Evolutionary conservation across 2,797 vertebrate species (phyloP), one percentile per base, ranked within the genome.

Genomic region (Argentina silus): DNA sequence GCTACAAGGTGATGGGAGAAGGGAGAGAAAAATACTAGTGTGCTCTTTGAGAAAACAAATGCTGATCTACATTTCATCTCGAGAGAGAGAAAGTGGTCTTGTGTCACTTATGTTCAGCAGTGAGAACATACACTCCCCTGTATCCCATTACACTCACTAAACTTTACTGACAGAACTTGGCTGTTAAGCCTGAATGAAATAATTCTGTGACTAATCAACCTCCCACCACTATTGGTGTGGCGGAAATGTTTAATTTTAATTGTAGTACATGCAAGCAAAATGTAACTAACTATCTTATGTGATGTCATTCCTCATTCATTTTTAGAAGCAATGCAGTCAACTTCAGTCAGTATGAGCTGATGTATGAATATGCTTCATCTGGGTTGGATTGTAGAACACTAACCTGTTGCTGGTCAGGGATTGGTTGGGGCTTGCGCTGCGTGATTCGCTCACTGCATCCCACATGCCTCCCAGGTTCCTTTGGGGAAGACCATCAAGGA

Each of bases 331-430:
- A 36, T 36, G 27, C 27, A 2, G 27, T 36, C 27, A 36, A 36
- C 27, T 4, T 36, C 27, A 36, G 27, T 36, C 27, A 4, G 27
- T 36, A 36, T 36, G 27, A 36, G 27, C 27, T 36, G 5, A 56
- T 3, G 14, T 0, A 75, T 36, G 2, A 36, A 36, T 36, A 1
- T 9, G 5, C 14, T 9, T 47, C 23, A 60, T 8, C 8, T 0
- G n/a, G 9, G 14, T 59, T 44, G 19, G 59, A 44, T 6, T 48
- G 1, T 59, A 55, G 69, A 44, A 12, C 0, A 12, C 91, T 64
- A 59, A 96, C 95, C 72, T 61, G 56, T 92, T 89, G 66, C 90
- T 94, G 74, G 75, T 21, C 0, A 85, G 0, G 0, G 93, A 94
- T 0, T 60, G 78, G 7, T 88, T 91, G 0, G 78, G 89, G 76